Conservation (phyloP, 1,140 invertebrate genomes). For the Glossosoma conforme region DNA sequence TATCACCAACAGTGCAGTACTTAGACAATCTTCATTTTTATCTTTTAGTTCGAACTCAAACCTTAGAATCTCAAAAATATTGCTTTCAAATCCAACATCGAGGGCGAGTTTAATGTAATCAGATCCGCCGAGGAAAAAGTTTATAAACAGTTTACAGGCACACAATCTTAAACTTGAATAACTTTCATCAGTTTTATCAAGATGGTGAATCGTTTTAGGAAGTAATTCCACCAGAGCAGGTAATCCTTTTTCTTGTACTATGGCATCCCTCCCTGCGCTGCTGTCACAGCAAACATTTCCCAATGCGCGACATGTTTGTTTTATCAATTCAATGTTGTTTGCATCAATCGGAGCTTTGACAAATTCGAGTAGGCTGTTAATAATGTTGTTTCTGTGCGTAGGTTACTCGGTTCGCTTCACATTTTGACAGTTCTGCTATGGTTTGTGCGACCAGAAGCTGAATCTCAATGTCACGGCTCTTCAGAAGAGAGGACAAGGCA, state of each 20-base stretch:
- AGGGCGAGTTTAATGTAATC: slow-evolving; percentile 60
- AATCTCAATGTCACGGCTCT: slow-evolving; percentile 37
- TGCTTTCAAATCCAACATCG: slow-evolving; percentile 61
- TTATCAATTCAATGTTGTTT: slow-evolving; percentile 53
- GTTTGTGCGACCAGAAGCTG: slow-evolving; percentile 52
- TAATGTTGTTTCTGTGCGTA: slow-evolving; percentile 57
- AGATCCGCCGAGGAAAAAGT: slow-evolving; percentile 72
- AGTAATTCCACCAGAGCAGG: slow-evolving; percentile 48
- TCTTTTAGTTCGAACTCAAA: slow-evolving; percentile 37
- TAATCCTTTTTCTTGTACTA: slow-evolving; percentile 59
- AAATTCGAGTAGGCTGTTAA: slow-evolving; percentile 53
- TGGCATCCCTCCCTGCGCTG: slow-evolving; percentile 60
- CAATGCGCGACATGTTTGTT: slow-evolving; percentile 72
- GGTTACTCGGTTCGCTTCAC: slow-evolving; percentile 58
- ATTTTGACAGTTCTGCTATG: slow-evolving; percentile 69
- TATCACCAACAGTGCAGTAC: slow-evolving; percentile 65
- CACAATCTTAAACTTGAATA: slow-evolving; percentile 36
- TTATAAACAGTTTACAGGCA: slow-evolving; percentile 62
- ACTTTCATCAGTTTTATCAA: slow-evolving; percentile 10
- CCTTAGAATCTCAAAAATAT: slow-evolving; percentile 48
- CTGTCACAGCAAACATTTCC: slow-evolving; percentile 88
- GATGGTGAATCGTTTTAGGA: slow-evolving; percentile 31
- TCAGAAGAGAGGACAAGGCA: slow-evolving; percentile 39
- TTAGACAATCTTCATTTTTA: slow-evolving; percentile 44
- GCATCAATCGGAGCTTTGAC: slow-evolving; percentile 39